Evolutionary conservation across 2,113 vertebrate genomes (phyloP).

Genomic region (Numenius arquata): DNA sequence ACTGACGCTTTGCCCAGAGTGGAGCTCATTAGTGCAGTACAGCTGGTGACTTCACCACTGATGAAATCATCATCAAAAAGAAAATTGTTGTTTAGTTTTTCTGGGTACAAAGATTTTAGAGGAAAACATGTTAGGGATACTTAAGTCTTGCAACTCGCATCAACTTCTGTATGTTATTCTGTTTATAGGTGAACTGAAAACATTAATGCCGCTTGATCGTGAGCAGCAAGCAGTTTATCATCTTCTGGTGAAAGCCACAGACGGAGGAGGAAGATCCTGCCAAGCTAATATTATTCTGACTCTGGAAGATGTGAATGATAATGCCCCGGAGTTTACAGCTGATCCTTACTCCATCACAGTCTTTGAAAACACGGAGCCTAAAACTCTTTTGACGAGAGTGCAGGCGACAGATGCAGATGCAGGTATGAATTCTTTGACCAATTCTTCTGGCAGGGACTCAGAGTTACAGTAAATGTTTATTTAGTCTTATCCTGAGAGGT

Average conservation of each 20-base stretch:
- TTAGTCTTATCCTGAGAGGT: neutral
- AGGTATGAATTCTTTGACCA: slow-evolving; percentile 68
- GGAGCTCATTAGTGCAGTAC: neutral
- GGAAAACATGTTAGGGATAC: neutral
- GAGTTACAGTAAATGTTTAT: neutral
- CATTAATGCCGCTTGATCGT: slow-evolving; percentile 82
- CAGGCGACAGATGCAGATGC: slow-evolving; percentile 86
- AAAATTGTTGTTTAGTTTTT: neutral
- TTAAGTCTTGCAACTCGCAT: neutral
- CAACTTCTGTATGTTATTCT: neutral
- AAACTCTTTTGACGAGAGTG: slow-evolving; percentile 86
- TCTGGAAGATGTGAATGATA: slow-evolving; percentile 93
- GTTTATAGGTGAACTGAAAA: slow-evolving; percentile 89
- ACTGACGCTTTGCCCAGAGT: neutral
- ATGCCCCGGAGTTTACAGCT: slow-evolving; percentile 85
- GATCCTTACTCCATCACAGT: slow-evolving; percentile 88
- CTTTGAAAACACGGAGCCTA: slow-evolving; percentile 93
- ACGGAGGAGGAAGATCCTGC: slow-evolving; percentile 91
- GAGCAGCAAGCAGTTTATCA: slow-evolving; percentile 83
- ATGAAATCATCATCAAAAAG: neutral
- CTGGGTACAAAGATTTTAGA: neutral
- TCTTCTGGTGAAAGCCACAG: slow-evolving; percentile 84
- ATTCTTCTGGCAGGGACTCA: neutral
- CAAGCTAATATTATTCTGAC: slow-evolving; percentile 81
- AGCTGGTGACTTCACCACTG: neutral